Base-by-base conservation (phyloP, 2,888 invertebrate species). In the Hemithea aestivaria region DNA sequence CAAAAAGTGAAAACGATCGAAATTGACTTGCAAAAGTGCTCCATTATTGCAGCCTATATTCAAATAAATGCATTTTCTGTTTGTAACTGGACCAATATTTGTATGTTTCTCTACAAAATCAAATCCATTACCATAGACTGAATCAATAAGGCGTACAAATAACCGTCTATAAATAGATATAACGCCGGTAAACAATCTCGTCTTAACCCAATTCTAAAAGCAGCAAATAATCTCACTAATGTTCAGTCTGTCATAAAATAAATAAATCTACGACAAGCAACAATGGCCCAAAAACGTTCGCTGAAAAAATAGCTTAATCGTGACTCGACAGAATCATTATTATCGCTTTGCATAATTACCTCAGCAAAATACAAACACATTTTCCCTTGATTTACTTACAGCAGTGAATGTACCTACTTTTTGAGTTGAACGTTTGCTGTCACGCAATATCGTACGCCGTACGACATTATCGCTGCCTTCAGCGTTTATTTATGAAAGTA, bases 391-490 rank as follows among this genome's bases (percentile, higher is more conserved):
- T 57, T 59, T 56, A 51, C 45, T 50, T 51, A 27, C 56, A 54
- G 49, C 58, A 57, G 54, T 59, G 59, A 65, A 64, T 58, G 41
- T 49, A 40, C 60, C 62, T 62, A 66, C 57, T 72, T 72, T 72
- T 65, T 54, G 60, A 58, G 51, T 58, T 54, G 60, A 82, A 82
- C 75, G 72, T 66, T 66, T 65, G 67, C 53, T 61, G 70, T 72
- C 84, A 84, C 81, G 82, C 83, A 45, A 81, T 51, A 52, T 38
- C 51, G 57, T 63, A 75, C 62, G 62, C 37, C 51, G 57, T 63
- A 75, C 62, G 62, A 69, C 58, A 67, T 67, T 63, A 70, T 70
- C 59, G 62, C 48, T 52, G 41, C 53, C 35, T 66, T 65, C 63
- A 64, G 55, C 53, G 56, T 31, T 31, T 39, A 47, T 50, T 43